phyloP scores from a whole-genome alignment of 2,797 vertebrate genomes.

The Gymnopithys bicolor region DNA sequence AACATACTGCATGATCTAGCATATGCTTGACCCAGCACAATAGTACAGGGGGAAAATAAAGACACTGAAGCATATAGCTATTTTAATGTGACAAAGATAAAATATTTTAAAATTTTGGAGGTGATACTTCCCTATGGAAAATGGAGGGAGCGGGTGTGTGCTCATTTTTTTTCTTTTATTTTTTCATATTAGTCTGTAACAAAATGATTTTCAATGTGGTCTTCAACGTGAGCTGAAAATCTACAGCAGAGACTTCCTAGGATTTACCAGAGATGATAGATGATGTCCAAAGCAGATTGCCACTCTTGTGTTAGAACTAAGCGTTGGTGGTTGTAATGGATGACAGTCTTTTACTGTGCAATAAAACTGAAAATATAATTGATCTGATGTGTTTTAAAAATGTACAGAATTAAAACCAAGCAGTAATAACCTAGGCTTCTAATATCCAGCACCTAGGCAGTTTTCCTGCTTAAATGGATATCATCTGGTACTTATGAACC shows the following conservation, averaged over 20 bases:
- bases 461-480: background rate
- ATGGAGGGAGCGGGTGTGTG: accelerated
- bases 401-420: conserved; percentile 33
- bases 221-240: background rate
- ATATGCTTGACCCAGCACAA: background rate
- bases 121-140: background rate
- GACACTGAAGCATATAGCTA: background rate
- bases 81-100: background rate
- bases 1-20: background rate
- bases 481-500: background rate
- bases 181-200: background rate
- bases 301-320: background rate
- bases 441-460: background rate
- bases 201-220: background rate
- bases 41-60: background rate
- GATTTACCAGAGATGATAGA: background rate
- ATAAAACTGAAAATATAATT: conserved; percentile 49
- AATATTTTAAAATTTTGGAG: background rate
- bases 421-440: background rate
- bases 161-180: background rate
- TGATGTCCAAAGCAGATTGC: background rate
- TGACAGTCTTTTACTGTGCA: conserved; percentile 41
- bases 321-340: background rate
- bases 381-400: conserved; percentile 29
- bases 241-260: background rate